Conservation (phyloP, 2,888 invertebrate species). For the Sphaerophoria taeniata region DNA sequence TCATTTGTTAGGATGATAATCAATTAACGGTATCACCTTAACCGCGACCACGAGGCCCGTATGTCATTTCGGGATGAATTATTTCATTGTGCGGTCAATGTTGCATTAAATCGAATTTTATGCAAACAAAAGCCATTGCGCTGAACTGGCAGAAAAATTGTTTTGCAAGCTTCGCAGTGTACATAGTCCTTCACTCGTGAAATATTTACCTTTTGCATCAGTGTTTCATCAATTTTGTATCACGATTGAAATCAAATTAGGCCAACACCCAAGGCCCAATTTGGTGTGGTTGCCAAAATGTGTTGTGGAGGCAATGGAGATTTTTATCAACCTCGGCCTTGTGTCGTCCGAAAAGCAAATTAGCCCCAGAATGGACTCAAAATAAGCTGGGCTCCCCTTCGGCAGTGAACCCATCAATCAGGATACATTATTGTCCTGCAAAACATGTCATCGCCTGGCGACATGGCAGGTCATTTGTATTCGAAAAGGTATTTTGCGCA, state of each 20-base stretch:
- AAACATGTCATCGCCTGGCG: constrained; percentile 62
- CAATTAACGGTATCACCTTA: constrained; percentile 46
- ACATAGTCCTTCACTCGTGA: not conserved
- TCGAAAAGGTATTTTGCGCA: constrained; percentile 29
- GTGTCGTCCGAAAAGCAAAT: not conserved
- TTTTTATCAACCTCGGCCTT: constrained; percentile 40
- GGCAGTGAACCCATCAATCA: constrained; percentile 61
- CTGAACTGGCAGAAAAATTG: constrained; percentile 8
- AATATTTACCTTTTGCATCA: not conserved
- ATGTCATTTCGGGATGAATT: constrained; percentile 31
- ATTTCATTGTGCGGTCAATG: constrained; percentile 54
- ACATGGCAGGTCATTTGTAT: constrained; percentile 61
- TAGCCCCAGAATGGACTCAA: not conserved
- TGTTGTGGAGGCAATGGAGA: constrained; percentile 5
- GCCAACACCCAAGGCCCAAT: constrained; percentile 16
- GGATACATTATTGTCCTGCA: constrained; percentile 58
- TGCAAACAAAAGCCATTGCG: constrained; percentile 48
- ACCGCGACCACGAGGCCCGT: constrained; percentile 14
- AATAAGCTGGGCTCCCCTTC: not conserved
- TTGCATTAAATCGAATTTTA: constrained; percentile 61
- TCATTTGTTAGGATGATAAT: constrained; percentile 41
- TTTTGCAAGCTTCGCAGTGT: not conserved
- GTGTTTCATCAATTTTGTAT: constrained; percentile 70
- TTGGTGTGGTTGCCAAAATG: not conserved
- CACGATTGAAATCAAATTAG: constrained; percentile 64